Conservation (phyloP, 2,888 invertebrate genomes). For the Crocallis elinguaria region DNA sequence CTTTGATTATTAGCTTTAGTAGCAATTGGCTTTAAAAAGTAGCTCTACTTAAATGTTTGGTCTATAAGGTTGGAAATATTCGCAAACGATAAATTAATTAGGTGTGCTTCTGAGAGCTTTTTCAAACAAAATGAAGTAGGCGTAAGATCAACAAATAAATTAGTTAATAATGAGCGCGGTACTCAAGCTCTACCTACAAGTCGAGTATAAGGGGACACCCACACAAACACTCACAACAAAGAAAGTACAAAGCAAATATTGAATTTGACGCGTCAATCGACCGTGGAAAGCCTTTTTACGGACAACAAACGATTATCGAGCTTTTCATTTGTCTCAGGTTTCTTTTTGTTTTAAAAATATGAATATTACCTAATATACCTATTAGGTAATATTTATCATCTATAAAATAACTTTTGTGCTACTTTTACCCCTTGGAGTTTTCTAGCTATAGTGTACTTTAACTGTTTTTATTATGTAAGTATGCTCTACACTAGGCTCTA, state of each 20-base stretch:
- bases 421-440: no score
- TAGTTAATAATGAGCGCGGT: slow-evolving; percentile 12
- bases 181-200: slow-evolving; percentile 11
- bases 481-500: no score
- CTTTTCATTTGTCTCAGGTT: slow-evolving; percentile 16
- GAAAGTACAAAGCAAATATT: slow-evolving; percentile 33
- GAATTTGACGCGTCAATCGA: slow-evolving; percentile 33
- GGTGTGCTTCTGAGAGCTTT: slow-evolving; percentile 6
- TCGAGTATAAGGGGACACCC: not conserved
- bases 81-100: not conserved
- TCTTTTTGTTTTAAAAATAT: no score
- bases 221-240: slow-evolving; percentile 22
- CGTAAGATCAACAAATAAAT: slow-evolving; percentile 16
- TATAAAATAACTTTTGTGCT: no score
- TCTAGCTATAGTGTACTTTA: no score
- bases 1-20: not conserved
- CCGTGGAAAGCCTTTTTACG: slow-evolving; percentile 29
- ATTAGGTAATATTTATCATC: no score
- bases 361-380: no score
- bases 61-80: not conserved
- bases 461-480: no score
- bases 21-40: not conserved
- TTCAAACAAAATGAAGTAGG: slow-evolving; percentile 8
- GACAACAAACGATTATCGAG: slow-evolving; percentile 31
- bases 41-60: not conserved